Percentiles rank a stretch among this genome's conserved stretches.
These are phyloP conservation scores for Sitobion miscanthi DNA, from an alignment of 1,140 invertebrate species.

Conservation along the genomic window DNA sequence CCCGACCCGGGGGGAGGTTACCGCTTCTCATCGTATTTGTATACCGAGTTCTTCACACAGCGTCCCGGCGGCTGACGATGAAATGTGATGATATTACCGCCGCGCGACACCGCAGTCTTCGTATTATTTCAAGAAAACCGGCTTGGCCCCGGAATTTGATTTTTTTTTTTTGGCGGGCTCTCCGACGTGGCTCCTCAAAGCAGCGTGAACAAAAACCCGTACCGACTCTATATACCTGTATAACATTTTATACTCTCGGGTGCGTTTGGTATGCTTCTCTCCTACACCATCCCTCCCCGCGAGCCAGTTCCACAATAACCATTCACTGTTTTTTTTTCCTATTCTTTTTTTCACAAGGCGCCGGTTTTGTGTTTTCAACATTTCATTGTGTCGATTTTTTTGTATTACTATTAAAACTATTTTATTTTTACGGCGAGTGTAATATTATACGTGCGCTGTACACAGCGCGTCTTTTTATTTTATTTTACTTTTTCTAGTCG, in stretches of 20 bases:
- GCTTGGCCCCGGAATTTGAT: background rate
- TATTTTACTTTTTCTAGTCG: background rate
- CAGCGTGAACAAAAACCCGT: background rate
- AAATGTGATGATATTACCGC: background rate
- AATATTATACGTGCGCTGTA: background rate
- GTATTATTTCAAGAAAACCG: conserved; percentile 7
- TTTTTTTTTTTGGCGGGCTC: background rate
- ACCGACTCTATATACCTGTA: background rate
- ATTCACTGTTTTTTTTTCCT: background rate
- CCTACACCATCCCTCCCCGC: background rate
- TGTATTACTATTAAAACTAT: background rate
- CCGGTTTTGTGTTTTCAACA: background rate
- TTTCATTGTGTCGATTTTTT: background rate
- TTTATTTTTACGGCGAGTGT: background rate
- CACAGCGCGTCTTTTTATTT: background rate
- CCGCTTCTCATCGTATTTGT: background rate
- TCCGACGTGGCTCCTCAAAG: background rate
- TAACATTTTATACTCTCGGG: background rate
- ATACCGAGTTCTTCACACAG: background rate
- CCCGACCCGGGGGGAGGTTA: background rate
- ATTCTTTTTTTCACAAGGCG: background rate
- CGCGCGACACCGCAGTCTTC: background rate
- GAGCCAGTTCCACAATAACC: background rate
- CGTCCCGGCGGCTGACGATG: background rate
- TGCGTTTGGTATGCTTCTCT: background rate